Conservation (phyloP, 2,113 vertebrate genomes). For the Aramus guarauna region DNA sequence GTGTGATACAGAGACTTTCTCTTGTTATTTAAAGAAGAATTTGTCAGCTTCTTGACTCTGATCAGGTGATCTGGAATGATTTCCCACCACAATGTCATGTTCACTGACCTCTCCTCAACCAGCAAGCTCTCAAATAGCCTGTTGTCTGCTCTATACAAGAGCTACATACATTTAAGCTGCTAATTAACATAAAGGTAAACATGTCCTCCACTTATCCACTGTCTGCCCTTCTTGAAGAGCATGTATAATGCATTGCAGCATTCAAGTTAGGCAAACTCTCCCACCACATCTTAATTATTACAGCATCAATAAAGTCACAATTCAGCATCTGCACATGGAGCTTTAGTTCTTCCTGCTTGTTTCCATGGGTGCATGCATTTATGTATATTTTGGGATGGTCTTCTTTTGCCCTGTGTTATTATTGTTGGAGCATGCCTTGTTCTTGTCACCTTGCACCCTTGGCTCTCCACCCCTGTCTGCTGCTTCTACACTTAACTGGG, state of each 20-base stretch:
- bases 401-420: background rate
- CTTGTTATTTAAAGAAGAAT: background rate
- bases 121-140: background rate
- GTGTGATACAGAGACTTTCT: background rate
- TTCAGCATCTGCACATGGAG: background rate
- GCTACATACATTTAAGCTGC: background rate
- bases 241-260: background rate
- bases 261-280: background rate
- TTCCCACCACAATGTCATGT: background rate
- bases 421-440: background rate
- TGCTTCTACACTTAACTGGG: background rate
- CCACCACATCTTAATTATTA: background rate
- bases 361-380: background rate
- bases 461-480: background rate
- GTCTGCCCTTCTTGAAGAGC: background rate
- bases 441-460: background rate
- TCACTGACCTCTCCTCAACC: background rate
- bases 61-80: background rate
- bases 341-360: background rate
- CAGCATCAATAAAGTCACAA: background rate
- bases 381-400: background rate
- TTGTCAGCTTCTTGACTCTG: background rate
- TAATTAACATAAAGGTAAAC: background rate
- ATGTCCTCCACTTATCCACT: background rate
- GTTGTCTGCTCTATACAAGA: background rate